Evolutionary conservation across 2,113 vertebrate species (phyloP).

Genomic region (Arizona elegans): DNA sequence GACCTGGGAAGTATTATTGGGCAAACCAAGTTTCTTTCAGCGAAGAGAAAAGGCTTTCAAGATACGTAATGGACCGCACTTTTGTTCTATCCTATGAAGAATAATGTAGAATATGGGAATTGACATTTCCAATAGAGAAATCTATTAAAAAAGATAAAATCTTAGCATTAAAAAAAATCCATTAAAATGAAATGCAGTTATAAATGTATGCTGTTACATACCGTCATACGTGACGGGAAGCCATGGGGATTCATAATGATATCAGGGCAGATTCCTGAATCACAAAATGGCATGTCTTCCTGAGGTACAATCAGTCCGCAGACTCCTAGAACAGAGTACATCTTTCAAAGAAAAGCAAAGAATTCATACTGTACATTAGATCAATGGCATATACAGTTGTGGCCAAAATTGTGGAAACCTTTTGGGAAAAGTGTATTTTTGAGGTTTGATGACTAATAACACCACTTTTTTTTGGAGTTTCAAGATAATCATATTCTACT

Average conservation of each 20-base stretch:
- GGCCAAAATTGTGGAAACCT: too few species aligned
- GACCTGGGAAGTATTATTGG: not conserved
- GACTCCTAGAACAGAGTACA: slow-evolving; percentile 80
- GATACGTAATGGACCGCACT: not conserved
- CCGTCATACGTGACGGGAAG: slow-evolving; percentile 98
- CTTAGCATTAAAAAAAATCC: not conserved
- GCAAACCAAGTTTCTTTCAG: not conserved
- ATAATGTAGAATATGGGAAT: not conserved
- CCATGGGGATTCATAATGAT: slow-evolving; percentile 99
- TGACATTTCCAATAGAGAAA: not conserved
- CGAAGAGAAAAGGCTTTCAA: not conserved
- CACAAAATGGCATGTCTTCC: slow-evolving; percentile 98
- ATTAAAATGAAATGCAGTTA: not conserved
- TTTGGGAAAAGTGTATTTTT: too few species aligned
- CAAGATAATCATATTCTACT: too few species aligned
- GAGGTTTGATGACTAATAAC: too few species aligned
- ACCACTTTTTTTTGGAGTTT: too few species aligned
- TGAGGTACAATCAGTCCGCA: slow-evolving; percentile 97
- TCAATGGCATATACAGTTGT: not conserved
- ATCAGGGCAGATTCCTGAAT: slow-evolving; percentile 95
- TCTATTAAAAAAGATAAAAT: not conserved
- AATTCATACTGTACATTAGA: not conserved
- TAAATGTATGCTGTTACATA: slow-evolving; percentile 47
- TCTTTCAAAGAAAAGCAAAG: slow-evolving; percentile 37
- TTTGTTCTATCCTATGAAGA: not conserved